Base-by-base conservation (phyloP, 1,140 invertebrate species). In the Tetramorium parvispinum region DNA sequence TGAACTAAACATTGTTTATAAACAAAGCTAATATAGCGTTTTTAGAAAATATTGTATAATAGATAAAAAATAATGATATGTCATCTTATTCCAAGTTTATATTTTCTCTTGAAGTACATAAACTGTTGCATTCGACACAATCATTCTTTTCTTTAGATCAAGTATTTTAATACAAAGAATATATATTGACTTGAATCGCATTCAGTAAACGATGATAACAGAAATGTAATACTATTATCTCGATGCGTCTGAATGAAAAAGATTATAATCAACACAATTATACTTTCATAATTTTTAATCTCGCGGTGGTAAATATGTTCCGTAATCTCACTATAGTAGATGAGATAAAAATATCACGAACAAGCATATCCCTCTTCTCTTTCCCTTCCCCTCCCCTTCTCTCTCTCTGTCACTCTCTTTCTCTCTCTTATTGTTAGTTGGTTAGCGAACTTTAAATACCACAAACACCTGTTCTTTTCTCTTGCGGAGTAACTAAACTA, bases 101-200 rank as follows among this genome's bases (percentile, higher is more conserved):
- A 16, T 53, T 40, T 79, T 51, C 11, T 68, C 27, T 8, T 53
- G 13, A 51, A 68, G 4, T 10, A 32, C 32, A 32, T 32, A 24
- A 49, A 78, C 27, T 37, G 4, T 66, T 53, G 18, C 43, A 51
- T 37, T 7, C 11, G 1, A 66, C 3, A 11, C 46, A 53, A 79
- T 40, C 24, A 27, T 83, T 63, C 49, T 85, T 88, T 88, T 88
- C 16, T 46, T 66, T 11, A 32, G 66, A 59, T 85, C 57, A 88
- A 88, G 59, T 55, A 32, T 57, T 57, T 21, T 46, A 53, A 40
- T 76, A 32, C 57, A 70, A 51, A 85, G 55, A 70, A 70, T 65
- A 46, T 73, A 21, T 73, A 85, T n/a, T 16, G 55, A 70, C 73
- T 63, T 88, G 0, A 65, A 65, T 21, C 32, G 7, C 32, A 57